A percentile compares a stretch with the other conserved stretches of the same genome.
Evolutionary conservation across 1,140 invertebrate species (phyloP).

Genomic region (Musca vetustissima): DNA sequence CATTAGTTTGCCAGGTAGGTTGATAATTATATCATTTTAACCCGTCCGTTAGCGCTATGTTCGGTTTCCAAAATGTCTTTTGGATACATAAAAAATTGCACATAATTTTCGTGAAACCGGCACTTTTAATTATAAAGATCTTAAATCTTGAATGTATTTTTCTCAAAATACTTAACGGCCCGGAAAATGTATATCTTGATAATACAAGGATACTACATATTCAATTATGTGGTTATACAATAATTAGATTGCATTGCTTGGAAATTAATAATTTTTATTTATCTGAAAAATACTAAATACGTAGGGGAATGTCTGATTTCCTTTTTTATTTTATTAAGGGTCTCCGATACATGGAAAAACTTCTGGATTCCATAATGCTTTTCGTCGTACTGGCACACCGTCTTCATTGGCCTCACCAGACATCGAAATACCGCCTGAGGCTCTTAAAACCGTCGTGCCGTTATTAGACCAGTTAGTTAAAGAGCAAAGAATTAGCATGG

Average conservation of each 20-base stretch:
- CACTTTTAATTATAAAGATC: too few relatives aligned
- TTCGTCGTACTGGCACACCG: slow-evolving; percentile 31
- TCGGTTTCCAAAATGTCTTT: too few relatives aligned
- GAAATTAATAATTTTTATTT: too few relatives aligned
- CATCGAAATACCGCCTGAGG: slow-evolving; percentile 51
- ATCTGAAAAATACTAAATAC: not conserved
- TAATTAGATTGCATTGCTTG: too few relatives aligned
- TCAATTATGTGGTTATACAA: too few relatives aligned
- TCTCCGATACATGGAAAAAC: slow-evolving; percentile 66
- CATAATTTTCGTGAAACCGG: too few relatives aligned
- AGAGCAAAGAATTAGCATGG: slow-evolving; percentile 54
- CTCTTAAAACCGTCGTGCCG: slow-evolving; percentile 51
- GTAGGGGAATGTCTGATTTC: not conserved
- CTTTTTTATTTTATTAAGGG: slow-evolving; percentile 52
- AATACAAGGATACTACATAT: too few relatives aligned
- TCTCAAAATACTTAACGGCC: too few relatives aligned
- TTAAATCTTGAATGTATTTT: too few relatives aligned
- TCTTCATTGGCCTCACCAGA: slow-evolving; percentile 34
- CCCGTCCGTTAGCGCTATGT: too few relatives aligned
- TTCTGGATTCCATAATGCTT: slow-evolving; percentile 32
- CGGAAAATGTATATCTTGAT: too few relatives aligned
- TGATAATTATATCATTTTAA: not conserved
- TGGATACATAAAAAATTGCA: too few relatives aligned
- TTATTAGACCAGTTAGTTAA: slow-evolving; percentile 53
- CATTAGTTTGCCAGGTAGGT: slow-evolving; percentile 53